phyloP scores from a whole-genome alignment of 2,888 invertebrate genomes.

The Acrobasis repandana region DNA sequence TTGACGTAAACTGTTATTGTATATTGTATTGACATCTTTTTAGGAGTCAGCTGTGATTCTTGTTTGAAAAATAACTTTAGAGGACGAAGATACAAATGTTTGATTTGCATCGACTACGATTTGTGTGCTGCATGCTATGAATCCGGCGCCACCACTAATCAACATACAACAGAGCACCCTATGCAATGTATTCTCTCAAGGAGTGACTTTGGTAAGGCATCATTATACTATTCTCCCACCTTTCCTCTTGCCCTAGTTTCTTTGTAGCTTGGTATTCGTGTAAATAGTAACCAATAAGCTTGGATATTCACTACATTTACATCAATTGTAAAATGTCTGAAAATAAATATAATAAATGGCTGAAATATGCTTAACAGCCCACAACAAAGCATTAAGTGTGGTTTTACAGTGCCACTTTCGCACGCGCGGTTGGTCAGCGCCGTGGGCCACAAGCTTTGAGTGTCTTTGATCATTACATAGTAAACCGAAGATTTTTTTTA shows the following conservation, averaged over 20 bases:
- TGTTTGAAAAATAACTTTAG: constrained; percentile 99
- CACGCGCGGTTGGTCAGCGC: too few species aligned
- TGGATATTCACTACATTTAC: too few species aligned
- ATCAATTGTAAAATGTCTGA: too few species aligned
- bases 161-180: constrained; percentile 98
- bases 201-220: constrained; percentile 93
- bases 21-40: constrained; percentile 69
- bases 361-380: too few species aligned
- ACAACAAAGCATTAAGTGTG: too few species aligned
- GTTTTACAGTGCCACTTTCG: too few species aligned
- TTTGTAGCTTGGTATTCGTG: neutral
- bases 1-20: constrained; percentile 46
- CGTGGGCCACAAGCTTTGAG: too few species aligned
- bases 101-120: constrained; percentile 99
- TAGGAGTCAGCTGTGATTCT: constrained; percentile 99
- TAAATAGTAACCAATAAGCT: neutral
- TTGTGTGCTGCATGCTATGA: constrained; percentile 98
- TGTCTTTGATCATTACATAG: too few species aligned
- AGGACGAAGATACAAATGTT: constrained; percentile 99
- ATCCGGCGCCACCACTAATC: constrained; percentile 93
- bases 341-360: too few species aligned
- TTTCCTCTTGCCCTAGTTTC: constrained; percentile 28
- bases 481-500: too few species aligned
- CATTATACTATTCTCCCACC: constrained; percentile 23
- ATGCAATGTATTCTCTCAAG: constrained; percentile 99